A percentile compares a stretch with the other conserved stretches of the same genome.
Evolutionary conservation across 1,140 invertebrate genomes (phyloP).

Genomic region (Tetranychus urticae): DNA sequence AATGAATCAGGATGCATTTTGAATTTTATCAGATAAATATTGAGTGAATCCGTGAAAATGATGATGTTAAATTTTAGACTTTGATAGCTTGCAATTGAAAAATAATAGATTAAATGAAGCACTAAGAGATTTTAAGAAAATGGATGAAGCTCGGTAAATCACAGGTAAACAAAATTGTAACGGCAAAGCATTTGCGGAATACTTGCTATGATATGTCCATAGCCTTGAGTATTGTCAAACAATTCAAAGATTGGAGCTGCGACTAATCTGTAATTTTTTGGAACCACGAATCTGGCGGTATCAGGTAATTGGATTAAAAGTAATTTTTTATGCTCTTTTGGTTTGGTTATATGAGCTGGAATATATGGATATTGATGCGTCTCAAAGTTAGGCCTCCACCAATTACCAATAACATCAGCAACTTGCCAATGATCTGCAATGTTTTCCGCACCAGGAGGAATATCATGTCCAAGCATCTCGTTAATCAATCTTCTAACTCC

Average conservation of each 20-base stretch:
- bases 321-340: constrained; percentile 95
- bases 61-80: too few relatives aligned
- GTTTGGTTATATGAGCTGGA: constrained; percentile 95
- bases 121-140: too few relatives aligned
- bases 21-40: too few relatives aligned
- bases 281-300: constrained; percentile 94
- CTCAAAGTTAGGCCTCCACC: constrained; percentile 99
- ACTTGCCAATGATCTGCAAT: constrained; percentile 91
- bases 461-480: constrained; percentile 69
- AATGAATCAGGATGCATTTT: too few relatives aligned
- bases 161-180: constrained; percentile 10
- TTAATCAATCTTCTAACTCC: constrained; percentile 81
- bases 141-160: neutral
- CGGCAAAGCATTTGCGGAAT: constrained; percentile 77
- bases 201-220: constrained; percentile 95
- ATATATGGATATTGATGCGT: constrained; percentile 96
- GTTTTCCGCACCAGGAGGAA: constrained; percentile 34
- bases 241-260: constrained; percentile 95
- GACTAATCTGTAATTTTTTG: constrained; percentile 97
- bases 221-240: constrained; percentile 96
- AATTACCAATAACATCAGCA: constrained; percentile 95
- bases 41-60: too few relatives aligned
- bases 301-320: constrained; percentile 93
- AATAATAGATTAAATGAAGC: too few relatives aligned
- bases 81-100: too few relatives aligned